These are phyloP conservation scores for Aethes cnicana DNA, from an alignment of 2,888 invertebrate genomes.

Conservation along the genomic window DNA sequence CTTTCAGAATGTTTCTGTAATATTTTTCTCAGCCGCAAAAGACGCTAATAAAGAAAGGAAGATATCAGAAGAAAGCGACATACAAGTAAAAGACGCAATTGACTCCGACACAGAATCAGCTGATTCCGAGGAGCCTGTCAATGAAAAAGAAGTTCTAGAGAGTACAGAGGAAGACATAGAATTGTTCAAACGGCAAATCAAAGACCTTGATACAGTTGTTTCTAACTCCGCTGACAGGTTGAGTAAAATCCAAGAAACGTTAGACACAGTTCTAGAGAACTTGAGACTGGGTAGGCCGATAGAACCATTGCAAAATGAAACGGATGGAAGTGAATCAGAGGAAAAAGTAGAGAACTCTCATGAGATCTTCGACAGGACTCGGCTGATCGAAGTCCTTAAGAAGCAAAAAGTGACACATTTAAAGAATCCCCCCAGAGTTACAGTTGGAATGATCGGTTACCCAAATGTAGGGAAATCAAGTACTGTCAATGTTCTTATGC, in stretches of 20 bases:
- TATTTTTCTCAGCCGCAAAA: constrained; percentile 95
- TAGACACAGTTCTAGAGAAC: constrained; percentile 69
- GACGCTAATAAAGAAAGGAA: constrained; percentile 73
- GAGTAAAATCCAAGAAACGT: constrained; percentile 75
- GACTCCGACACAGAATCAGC: constrained; percentile 62
- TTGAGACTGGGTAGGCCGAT: constrained; percentile 61
- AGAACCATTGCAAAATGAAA: constrained; percentile 45
- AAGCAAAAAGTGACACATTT: constrained; percentile 67
- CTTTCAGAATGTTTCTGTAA: constrained; percentile 85
- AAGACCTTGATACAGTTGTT: constrained; percentile 78
- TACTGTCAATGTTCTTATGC: constrained; percentile 96
- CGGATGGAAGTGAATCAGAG: constrained; percentile 29
- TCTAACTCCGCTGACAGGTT: constrained; percentile 80
- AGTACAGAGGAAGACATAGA: constrained; percentile 67
- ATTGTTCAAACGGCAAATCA: constrained; percentile 75
- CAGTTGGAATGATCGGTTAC: constrained; percentile 98
- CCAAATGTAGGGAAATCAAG: constrained; percentile 99
- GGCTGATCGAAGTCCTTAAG: constrained; percentile 88
- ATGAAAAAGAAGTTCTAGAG: constrained; percentile 52
- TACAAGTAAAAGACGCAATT: constrained; percentile 35
- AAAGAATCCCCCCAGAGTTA: constrained; percentile 83
- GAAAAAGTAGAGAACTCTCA: constrained; percentile 73
- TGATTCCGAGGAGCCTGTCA: constrained; percentile 45
- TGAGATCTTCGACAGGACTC: constrained; percentile 85
- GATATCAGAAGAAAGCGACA: constrained; percentile 62